Conservation (phyloP, 2,888 invertebrate genomes). For the Habroteleia sp. region DNA sequence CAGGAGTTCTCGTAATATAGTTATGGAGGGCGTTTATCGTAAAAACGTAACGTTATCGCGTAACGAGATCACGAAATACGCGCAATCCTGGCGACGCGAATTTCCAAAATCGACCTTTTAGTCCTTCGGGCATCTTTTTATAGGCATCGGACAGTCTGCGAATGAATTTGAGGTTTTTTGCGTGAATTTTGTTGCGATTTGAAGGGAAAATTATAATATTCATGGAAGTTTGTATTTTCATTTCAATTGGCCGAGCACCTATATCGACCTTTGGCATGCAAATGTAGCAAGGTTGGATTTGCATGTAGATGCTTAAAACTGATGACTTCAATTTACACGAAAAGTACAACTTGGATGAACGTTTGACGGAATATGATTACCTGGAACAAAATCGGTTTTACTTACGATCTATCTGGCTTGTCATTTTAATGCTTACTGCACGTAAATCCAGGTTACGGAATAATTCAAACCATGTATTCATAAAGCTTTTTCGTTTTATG, state of each 20-base stretch:
- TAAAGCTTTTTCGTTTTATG: not conserved
- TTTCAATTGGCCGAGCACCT: constrained; percentile 69
- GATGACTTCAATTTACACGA: constrained; percentile 60
- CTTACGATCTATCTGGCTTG: constrained; percentile 48
- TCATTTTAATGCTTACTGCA: constrained; percentile 29
- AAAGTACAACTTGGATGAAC: constrained; percentile 51
- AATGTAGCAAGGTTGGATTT: constrained; percentile 69
- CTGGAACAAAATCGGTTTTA: constrained; percentile 35
- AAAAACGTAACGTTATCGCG: constrained; percentile 35
- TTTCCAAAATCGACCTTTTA: constrained; percentile 22
- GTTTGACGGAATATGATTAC: constrained; percentile 50
- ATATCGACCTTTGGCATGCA: constrained; percentile 75
- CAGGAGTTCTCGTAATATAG: constrained; percentile 43
- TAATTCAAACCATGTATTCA: not conserved
- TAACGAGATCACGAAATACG: constrained; percentile 40
- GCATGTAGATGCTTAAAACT: constrained; percentile 70
- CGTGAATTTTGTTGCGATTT: constrained; percentile 77
- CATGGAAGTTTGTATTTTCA: constrained; percentile 71
- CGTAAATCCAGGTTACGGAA: constrained; percentile 2
- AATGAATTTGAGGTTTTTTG: constrained; percentile 68
- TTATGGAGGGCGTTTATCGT: constrained; percentile 47
- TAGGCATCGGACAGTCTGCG: constrained; percentile 42
- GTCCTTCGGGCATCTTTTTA: constrained; percentile 33
- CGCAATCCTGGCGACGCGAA: constrained; percentile 20
- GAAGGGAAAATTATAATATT: constrained; percentile 61